Evolutionary conservation across 2,113 vertebrate genomes (phyloP).

Genomic region (Tretioscincus oriximinensis): DNA sequence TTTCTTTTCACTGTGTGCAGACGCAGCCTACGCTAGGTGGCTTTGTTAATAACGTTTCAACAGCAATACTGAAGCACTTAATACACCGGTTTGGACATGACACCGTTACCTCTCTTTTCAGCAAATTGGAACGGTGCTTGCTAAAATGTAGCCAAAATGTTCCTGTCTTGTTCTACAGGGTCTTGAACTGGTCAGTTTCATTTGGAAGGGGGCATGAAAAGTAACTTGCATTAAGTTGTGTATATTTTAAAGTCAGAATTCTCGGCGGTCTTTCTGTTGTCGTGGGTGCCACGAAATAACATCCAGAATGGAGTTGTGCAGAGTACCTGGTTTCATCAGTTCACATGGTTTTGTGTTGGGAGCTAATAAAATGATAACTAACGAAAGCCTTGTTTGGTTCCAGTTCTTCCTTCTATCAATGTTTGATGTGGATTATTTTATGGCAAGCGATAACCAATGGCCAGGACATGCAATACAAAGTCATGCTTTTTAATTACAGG

Average conservation of each 20-base stretch:
- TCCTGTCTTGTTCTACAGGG: no score
- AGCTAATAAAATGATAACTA: constrained; percentile 2
- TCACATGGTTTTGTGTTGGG: background rate
- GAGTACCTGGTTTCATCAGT: background rate
- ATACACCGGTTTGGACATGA: no score
- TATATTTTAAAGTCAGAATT: background rate
- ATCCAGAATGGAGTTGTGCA: background rate
- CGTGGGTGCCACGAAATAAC: background rate
- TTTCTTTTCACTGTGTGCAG: no score
- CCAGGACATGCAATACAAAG: no score
- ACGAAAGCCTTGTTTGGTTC: background rate
- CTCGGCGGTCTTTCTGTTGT: background rate
- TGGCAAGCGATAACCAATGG: no score
- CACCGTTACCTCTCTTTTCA: no score
- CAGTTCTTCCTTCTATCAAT: background rate
- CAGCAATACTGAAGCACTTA: background rate
- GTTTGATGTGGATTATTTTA: no score
- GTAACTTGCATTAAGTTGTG: background rate
- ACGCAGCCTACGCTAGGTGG: no score
- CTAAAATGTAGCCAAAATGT: background rate
- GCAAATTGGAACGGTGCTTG: background rate
- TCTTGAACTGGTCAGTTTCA: no score
- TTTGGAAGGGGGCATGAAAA: background rate
- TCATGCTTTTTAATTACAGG: no score
- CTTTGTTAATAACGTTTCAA: background rate